phyloP scores from a whole-genome alignment of 2,888 invertebrate species.

The Petrolisthes manimaculis region DNA sequence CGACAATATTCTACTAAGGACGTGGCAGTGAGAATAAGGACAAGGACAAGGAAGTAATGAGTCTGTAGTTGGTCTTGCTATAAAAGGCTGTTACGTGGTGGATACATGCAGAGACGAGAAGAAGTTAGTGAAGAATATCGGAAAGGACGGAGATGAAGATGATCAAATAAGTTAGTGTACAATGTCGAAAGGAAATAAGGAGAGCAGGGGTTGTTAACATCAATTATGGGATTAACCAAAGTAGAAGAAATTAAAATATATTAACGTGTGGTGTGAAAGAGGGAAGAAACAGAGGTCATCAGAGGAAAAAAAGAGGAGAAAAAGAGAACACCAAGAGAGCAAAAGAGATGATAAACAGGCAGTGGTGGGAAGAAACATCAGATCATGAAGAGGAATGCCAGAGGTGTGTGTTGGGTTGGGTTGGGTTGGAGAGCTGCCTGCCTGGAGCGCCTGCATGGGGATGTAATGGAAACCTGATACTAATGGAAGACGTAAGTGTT shows the following conservation, averaged over 20 bases:
- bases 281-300: background rate
- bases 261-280: background rate
- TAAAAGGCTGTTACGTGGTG: background rate
- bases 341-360: background rate
- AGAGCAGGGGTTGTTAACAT: background rate
- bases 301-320: slow-evolving; percentile 3
- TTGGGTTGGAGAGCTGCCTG: slow-evolving; percentile 5
- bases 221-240: background rate
- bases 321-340: background rate
- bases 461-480: background rate
- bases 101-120: no score
- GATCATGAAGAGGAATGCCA: no score
- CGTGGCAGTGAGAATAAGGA: no score
- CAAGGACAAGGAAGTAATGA: no score
- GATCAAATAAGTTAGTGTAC: background rate
- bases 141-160: background rate
- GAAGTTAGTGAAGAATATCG: no score
- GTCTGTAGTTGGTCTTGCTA: background rate
- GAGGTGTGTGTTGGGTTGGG: background rate
- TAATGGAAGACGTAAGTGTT: background rate
- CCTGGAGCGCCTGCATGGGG: background rate
- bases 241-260: background rate
- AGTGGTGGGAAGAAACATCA: background rate
- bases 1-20: no score
- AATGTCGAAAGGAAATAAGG: background rate